phyloP scores from a whole-genome alignment of 2,888 invertebrate species.

The Urechis unicinctus region DNA sequence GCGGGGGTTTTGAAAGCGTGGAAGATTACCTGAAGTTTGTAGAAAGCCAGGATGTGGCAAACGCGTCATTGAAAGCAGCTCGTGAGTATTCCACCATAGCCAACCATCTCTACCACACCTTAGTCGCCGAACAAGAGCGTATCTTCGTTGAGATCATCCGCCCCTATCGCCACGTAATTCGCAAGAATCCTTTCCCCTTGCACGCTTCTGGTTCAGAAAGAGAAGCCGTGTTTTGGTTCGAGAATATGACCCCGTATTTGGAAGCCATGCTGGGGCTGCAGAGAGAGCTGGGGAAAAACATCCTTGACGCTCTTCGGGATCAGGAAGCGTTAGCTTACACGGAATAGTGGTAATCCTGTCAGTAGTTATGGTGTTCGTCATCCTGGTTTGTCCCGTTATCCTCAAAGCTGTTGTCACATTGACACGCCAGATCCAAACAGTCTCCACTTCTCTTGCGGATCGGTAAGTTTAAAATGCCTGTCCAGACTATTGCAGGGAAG shows the following conservation, averaged over 20 bases:
- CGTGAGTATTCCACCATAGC: conserved; percentile 30
- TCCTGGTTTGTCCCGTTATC: conserved; percentile 30
- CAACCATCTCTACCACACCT: conserved; percentile 2
- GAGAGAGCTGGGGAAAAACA: conserved; percentile 5
- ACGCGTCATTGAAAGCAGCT: conserved; percentile 32
- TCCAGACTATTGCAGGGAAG: too few species aligned
- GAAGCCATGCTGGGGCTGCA: conserved; percentile 16
- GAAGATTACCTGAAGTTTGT: conserved; percentile 33
- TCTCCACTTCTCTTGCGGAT: conserved; percentile 32
- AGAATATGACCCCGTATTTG: conserved; percentile 31
- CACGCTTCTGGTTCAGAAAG: background rate
- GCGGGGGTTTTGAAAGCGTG: conserved; percentile 27
- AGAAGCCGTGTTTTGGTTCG: conserved; percentile 24
- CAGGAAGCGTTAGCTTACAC: conserved; percentile 5
- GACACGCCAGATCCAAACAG: conserved; percentile 35
- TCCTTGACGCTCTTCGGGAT: conserved; percentile 1
- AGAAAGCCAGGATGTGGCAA: conserved; percentile 32
- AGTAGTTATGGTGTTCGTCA: conserved; percentile 29
- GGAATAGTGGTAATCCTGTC: conserved; percentile 29
- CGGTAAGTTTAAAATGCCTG: conserved; percentile 28
- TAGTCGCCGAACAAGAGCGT: background rate
- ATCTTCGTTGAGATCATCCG: conserved; percentile 13
- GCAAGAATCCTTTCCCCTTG: conserved; percentile 3
- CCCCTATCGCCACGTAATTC: conserved; percentile 23
- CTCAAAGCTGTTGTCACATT: conserved; percentile 33